Evolutionary conservation across 2,888 invertebrate genomes (phyloP), one percentile per base, ranked within the genome.

Genomic region (Oxytorus armatus): DNA sequence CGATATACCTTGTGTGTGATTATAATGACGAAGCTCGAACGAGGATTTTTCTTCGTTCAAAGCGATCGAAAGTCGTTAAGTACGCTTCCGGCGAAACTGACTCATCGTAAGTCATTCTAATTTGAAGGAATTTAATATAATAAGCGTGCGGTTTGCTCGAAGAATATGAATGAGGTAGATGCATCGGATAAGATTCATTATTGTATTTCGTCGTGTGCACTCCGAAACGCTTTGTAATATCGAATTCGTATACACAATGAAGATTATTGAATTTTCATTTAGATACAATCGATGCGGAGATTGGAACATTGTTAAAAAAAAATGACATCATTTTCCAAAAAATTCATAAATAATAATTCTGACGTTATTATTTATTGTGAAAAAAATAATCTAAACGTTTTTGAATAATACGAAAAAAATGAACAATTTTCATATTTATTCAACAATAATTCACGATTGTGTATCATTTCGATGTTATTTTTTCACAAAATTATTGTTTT

Each of bases 81-180:
- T 68, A 7, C 73, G 68, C 63, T 83, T 81, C 82, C 81, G 79
- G 81, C 57, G 76, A 81, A 79, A 79, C 74, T 83, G 81, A 81
- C 68, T 83, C 79, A 83, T 79, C 81, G 25, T 16, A 47, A 66
- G 57, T 57, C 69, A 70, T 23, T 72, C 61, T 69, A 74, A 81
- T 79, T 79, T 77, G 33, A 74, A 81, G 79, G 61, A 81, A 83
- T 77, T 81, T 68, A 77, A 79, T 53, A 49, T 66, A 39, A 72
- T 74, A 44, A 69, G 53, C 69, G 59, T 44, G 23, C 8, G 55
- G 55, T 42, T 57, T 65, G 57, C 77, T 59, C 69, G 44, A 77
- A 70, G 81, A 77, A 81, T 77, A 74, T 36, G 55, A 77, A 81
- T 74, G 69, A 81, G 77, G 65, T 70, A 74, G 81, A 81, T 81